Evolutionary conservation across 2,888 invertebrate genomes (phyloP), one percentile per base, ranked within the genome.

Genomic region (Disparrhopalites patrizii): DNA sequence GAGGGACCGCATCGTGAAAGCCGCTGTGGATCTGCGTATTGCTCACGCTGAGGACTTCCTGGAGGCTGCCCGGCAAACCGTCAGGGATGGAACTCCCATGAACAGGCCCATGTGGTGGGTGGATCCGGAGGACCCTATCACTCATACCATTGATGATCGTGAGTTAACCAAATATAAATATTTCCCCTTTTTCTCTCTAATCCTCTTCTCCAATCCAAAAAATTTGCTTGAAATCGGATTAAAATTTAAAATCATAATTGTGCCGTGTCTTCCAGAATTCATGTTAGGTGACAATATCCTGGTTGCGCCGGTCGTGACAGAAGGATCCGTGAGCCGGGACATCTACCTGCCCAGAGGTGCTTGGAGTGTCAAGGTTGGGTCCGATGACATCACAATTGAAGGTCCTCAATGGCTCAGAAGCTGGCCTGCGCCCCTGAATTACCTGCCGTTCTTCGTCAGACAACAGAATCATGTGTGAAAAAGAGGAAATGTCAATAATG

Each of bases 61-160:
- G 65, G 81, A 84, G 72, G 78, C 81, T 2, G 84, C 85, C 0
- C 76, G 83, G 57, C 79, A 81, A 1, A 82, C 86, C 0, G 83
- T 85, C 0, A 70, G 75, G 1, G 81, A 82, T 0, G 90, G 90
- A 15, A 81, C 83, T 1, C 91, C 90, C 0, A 85, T 91, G 15
- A 89, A 90, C 79, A 82, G 87, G 1, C 93, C 93, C 0, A 82
- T 93, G 36, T 93, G 93, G 93, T 92, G 91, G 91, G 77, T 87
- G 0, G 87, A 86, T 73, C 90, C 91, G 0, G 78, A 77, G 0
- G 87, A 91, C 76, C 76, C 78, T 27, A 81, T 81, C 23, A 86
- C 90, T 0, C 79, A 79, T 28, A 76, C 72, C 27, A 78, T 81
- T 61, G 79, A 80, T 65, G 80, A 81, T 67, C 79, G 81, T 81